Evolutionary conservation across 2,888 invertebrate species (phyloP).

Genomic region (Ochropleura plecta): DNA sequence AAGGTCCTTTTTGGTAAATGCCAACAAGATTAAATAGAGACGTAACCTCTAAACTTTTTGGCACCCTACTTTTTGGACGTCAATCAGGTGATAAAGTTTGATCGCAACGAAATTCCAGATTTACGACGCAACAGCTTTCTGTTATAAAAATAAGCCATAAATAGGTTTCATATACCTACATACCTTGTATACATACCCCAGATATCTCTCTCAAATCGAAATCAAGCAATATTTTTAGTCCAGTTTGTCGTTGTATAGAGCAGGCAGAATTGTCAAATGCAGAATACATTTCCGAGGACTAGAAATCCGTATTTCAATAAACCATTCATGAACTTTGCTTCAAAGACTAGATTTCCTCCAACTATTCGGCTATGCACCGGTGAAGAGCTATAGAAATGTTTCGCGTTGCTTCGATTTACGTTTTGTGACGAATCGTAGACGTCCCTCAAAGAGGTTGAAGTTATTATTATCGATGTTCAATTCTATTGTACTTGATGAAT

Average conservation of each 20-base stretch:
- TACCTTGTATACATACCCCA: neutral
- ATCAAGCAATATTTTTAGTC: neutral
- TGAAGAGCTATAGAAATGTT: conserved; percentile 4
- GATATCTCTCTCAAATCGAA: neutral
- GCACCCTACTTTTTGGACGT: conserved; percentile 48
- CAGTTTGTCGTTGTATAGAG: neutral
- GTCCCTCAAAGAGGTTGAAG: neutral
- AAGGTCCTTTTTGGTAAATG: neutral
- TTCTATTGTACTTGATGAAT: neutral
- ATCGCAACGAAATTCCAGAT: conserved; percentile 50
- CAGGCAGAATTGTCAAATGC: neutral
- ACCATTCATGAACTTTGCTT: conserved; percentile 25
- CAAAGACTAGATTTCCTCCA: conserved; percentile 7
- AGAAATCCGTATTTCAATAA: conserved; percentile 22
- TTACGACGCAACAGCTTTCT: conserved; percentile 52
- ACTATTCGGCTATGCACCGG: neutral
- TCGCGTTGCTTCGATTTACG: conserved; percentile 4
- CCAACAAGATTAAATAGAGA: conserved; percentile 22
- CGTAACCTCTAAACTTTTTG: conserved; percentile 25
- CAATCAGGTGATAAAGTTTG: conserved; percentile 56
- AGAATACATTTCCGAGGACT: conserved; percentile 16
- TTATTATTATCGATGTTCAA: neutral
- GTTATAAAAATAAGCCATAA: conserved; percentile 46
- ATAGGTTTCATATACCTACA: conserved; percentile 33
- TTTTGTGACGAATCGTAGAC: neutral